Evolutionary conservation across 2,888 invertebrate genomes (phyloP), one percentile per base, ranked within the genome.

Genomic region (Heliconius cydno): DNA sequence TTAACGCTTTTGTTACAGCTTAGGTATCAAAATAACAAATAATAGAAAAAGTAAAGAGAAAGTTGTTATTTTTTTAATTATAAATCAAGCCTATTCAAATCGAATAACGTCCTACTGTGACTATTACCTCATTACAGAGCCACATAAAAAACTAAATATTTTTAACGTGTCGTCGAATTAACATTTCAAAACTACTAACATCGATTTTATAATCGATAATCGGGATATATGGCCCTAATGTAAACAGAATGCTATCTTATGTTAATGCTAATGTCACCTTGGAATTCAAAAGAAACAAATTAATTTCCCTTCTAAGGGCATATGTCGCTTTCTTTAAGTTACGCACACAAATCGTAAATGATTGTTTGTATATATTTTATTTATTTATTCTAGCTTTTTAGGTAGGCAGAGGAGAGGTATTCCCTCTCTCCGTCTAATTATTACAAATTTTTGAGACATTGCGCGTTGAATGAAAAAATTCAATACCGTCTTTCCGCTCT

Each of bases 61-160:
- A 82, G 79, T 81, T 79, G 67, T 30, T 76, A 79, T 70, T 79
- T 68, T 75, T 78, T 52, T 78, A 80, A 79, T 72, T 81, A 75
- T 83, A 83, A 76, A 80, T 63, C 71, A 67, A 34, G 60, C 76
- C 80, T 79, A 63, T 65, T 67, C 57, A 67, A 4, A 57, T 52
- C 34, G 30, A 71, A 57, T 78, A 78, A 52, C 52, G 67, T 79
- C 81, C 84, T 76, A 83, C 84, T 79, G 84, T 75, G 82, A 78
- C 68, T 79, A 79, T 80, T 81, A 65, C 76, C 68, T 80, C 80
- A 81, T 83, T 81, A 83, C 81, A 81, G 76, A 38, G 68, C 76
- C 81, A 83, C 77, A 78, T 75, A 78, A 79, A 73, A 80, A 78
- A 80, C 78, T 80, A 79, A 81, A 82, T 77, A 78, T 79, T 77